These are phyloP conservation scores for Poecile montanus DNA, from an alignment of 2,797 vertebrate species.

Conservation along the genomic window DNA sequence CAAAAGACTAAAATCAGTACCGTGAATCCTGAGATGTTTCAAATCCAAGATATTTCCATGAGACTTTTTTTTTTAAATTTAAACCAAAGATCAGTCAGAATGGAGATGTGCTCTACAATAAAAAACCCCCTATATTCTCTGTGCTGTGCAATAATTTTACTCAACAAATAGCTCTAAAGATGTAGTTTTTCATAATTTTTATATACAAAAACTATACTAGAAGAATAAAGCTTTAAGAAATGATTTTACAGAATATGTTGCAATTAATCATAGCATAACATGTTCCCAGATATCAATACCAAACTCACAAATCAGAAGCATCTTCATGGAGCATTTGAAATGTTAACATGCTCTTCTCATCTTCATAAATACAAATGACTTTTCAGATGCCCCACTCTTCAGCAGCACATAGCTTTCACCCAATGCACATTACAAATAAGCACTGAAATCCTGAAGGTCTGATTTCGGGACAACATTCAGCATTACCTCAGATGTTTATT, in stretches of 20 bases:
- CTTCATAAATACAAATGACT: background rate
- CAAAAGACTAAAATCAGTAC: background rate
- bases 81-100: background rate
- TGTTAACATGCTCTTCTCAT: background rate
- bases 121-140: background rate
- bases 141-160: constrained; percentile 28
- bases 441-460: background rate
- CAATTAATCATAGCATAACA: constrained; percentile 28
- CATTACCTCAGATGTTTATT: constrained; percentile 35
- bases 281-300: constrained; percentile 15
- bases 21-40: background rate
- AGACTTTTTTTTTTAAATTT: background rate
- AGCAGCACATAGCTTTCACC: background rate
- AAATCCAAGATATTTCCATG: background rate
- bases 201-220: constrained; percentile 57
- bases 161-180: constrained; percentile 53
- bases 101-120: background rate
- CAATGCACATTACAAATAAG: background rate
- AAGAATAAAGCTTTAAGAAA: constrained; percentile 67
- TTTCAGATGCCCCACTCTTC: background rate
- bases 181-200: constrained; percentile 32
- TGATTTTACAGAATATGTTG: constrained; percentile 45
- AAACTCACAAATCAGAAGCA: constrained; percentile 14
- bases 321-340: background rate
- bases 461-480: constrained; percentile 26